Evolutionary conservation across 1,140 invertebrate species (phyloP).

Genomic region (Penaeus vannamei): DNA sequence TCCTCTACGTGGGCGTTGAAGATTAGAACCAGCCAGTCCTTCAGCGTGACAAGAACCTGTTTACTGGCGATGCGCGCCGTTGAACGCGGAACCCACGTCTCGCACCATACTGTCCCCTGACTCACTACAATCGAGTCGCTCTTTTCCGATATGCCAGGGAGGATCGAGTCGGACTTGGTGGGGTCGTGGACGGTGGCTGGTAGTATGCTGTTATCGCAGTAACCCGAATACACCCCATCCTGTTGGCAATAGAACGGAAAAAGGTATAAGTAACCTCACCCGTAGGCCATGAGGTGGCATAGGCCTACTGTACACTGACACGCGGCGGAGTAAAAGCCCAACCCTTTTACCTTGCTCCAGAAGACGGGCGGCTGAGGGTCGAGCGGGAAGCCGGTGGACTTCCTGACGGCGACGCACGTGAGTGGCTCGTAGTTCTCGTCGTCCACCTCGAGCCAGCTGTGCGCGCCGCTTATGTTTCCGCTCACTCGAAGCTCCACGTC

Average conservation of each 20-base stretch:
- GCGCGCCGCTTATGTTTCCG: background rate
- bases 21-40: constrained; percentile 36
- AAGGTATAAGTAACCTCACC: background rate
- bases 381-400: background rate
- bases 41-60: constrained; percentile 42
- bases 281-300: background rate
- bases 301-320: background rate
- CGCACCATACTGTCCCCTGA: constrained; percentile 58
- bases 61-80: constrained; percentile 23
- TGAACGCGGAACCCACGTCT: constrained; percentile 9
- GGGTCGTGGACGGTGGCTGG: constrained; percentile 48
- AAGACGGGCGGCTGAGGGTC: constrained; percentile 25
- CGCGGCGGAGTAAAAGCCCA: no score
- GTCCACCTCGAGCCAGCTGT: background rate
- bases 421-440: background rate
- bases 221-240: constrained; percentile 44
- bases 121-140: background rate
- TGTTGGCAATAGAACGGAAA: background rate
- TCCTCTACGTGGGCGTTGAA: constrained; percentile 27
- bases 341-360: constrained; percentile 40
- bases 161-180: constrained; percentile 32
- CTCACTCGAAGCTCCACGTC: constrained; percentile 36
- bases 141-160: background rate
- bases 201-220: constrained; percentile 10
- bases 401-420: constrained; percentile 8